Evolutionary conservation across 1,140 invertebrate species (phyloP).

Genomic region (Cotesia glomerata): DNA sequence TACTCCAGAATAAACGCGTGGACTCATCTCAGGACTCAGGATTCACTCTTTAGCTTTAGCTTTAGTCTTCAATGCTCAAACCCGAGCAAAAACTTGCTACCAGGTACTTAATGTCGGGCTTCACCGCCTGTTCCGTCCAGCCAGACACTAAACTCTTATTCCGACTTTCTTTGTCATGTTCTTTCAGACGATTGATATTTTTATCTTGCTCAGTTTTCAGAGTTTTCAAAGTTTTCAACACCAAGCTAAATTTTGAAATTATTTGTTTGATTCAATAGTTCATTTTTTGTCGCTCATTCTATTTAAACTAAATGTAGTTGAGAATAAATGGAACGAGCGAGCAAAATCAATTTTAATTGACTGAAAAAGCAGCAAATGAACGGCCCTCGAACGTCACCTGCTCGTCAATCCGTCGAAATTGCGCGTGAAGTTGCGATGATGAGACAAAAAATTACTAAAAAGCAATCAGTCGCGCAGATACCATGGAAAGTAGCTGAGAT

Average conservation of each 20-base stretch:
- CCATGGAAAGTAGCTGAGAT: neutral
- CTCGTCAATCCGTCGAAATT: constrained; percentile 23
- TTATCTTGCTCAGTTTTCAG: too few relatives aligned
- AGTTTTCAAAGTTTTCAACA: too few relatives aligned
- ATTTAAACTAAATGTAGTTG: neutral
- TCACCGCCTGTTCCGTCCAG: neutral
- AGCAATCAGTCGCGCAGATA: neutral
- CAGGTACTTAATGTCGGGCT: too few relatives aligned
- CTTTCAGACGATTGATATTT: too few relatives aligned
- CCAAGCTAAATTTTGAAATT: too few relatives aligned
- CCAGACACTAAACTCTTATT: too few relatives aligned
- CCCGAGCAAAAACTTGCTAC: too few relatives aligned
- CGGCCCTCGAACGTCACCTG: neutral
- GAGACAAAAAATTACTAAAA: neutral
- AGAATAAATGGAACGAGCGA: constrained; percentile 1
- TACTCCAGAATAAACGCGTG: too few relatives aligned
- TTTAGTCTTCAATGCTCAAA: too few relatives aligned
- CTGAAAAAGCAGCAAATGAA: constrained; percentile 8
- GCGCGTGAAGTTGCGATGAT: constrained; percentile 18
- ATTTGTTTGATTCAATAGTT: neutral
- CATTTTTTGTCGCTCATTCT: neutral
- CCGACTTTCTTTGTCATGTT: neutral
- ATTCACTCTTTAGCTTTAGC: too few relatives aligned
- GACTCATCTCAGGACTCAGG: too few relatives aligned
- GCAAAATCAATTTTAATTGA: constrained; percentile 33